Base-by-base conservation (phyloP, 2,888 invertebrate genomes). In the Spodoptera exigua region DNA sequence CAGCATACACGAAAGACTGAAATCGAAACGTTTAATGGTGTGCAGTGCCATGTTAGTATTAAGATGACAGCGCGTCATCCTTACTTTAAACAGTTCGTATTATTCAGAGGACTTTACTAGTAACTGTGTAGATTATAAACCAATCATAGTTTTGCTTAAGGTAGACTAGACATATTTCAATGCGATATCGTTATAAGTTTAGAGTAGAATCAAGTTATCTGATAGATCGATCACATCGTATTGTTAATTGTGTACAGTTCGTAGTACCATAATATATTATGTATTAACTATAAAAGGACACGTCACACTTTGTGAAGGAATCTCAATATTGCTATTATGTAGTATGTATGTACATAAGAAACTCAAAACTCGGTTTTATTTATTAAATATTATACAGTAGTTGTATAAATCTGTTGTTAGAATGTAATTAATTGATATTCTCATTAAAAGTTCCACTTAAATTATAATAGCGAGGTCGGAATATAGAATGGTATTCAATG, bases 1-100 rank as follows among this genome's bases (percentile, higher is more conserved):
- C 77, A 74, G 79, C 81, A 83, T 80, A 83, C 84, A 85, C 82
- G 87, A 86, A 92, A 93, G 93, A 93, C 93, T 93, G 92, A 93
- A 86, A 85, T 82, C 81, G 83, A 87, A 87, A 87, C 89, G 85
- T 87, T 83, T 81, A 83, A 89, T 92, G 93, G 91, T 93, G 85
- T 91, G 77, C 78, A 87, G 93, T 94, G 93, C 93, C 93, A 94
- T 93, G 85, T 91, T 93, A 93, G 92, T 91, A 91, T 92, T 91
- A 91, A 86, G 80, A 64, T 81, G 79, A 78, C 74, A 7, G 7
- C 70, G 70, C 71, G 80, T 85, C 83, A 81, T 80, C 74, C 68
- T 73, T 72, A 79, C 70, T 81, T 79, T 69, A 73, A 83, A 84
- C 81, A 78, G 79, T 83, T 85, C 80, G 85, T 88, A 87, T 87